Base-by-base conservation (phyloP, 2,113 vertebrate genomes). In the Paralichthys olivaceus region DNA sequence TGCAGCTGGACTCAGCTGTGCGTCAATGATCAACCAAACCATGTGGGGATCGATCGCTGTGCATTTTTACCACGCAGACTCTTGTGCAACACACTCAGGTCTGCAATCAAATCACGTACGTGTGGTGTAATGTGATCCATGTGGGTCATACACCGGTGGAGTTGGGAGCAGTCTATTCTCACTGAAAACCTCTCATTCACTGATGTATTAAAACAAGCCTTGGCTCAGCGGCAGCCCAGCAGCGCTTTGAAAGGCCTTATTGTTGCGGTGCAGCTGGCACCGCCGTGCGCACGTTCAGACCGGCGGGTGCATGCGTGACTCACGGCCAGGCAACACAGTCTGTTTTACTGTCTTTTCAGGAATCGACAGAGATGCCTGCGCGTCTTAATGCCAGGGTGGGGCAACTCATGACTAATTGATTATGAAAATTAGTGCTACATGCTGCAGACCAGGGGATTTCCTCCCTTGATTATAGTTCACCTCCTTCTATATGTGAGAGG, bases 191-290 rank as follows among this genome's bases (percentile, higher is more conserved):
- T 53, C 70, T 47, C 70, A 56, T 59, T 68, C 32, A 34, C 60
- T 4, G 69, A 55, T 5, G 29, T 34, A 8, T 47, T 67, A 45
- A 80, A 69, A 72, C 17, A 29, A 15, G 64, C 58, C 34, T 62
- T 69, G 69, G 75, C 56, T 54, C 60, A 61, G 80, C 87, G 83
- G 87, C 84, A 85, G 83, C 79, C 62, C 0, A 13, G 8, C 74
- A 71, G 69, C 57, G 29, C 37, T 3, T 40, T 92, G 84, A 93
- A 90, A 90, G 89, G 87, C 85, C 82, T 81, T 47, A 89, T 92
- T 93, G 91, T 92, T 90, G 84, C 74, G 58, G 67, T 56, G 85
- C 87, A 89, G 88, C 86, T 85, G 89, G 85, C 89, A 85, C 75
- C 49, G 22, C 58, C 84, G 72, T 22, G 60, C 70, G 40, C 72